Conservation (phyloP, 2,888 invertebrate species). For the Sepiola atlantica region DNA sequence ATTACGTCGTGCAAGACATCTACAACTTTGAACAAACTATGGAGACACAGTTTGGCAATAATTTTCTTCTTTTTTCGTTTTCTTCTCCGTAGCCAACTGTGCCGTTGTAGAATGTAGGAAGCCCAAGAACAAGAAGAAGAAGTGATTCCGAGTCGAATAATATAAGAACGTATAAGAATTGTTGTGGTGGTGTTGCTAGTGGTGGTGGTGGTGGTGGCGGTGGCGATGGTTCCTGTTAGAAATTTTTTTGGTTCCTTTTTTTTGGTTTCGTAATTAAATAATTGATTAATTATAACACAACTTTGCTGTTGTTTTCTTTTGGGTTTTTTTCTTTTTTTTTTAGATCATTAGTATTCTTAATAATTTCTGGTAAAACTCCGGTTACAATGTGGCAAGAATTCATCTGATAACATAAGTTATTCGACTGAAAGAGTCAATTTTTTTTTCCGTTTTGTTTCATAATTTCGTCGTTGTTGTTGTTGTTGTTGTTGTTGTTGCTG, state of each 20-base stretch:
- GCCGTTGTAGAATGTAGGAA: background rate
- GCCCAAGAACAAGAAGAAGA: background rate
- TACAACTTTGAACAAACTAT: background rate
- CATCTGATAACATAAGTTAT: background rate
- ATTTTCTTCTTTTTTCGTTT: background rate
- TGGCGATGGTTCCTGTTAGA: too few relatives aligned
- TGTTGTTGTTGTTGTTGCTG: background rate
- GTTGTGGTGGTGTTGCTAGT: background rate
- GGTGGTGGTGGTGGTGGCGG: background rate
- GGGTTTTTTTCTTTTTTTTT: background rate
- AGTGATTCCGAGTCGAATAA: background rate
- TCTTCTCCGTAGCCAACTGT: background rate
- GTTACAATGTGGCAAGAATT: background rate
- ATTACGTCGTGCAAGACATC: background rate
- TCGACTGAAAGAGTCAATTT: background rate
- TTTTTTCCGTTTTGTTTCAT: background rate
- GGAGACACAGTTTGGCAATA: background rate
- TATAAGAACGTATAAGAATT: background rate
- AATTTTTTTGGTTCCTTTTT: too few relatives aligned
- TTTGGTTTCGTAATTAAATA: too few relatives aligned
- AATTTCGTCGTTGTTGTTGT: background rate
- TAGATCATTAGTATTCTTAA: background rate
- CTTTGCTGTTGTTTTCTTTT: background rate
- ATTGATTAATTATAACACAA: too few relatives aligned
- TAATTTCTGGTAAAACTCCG: constrained; percentile 23